Conservation (phyloP, 2,888 invertebrate species). For the Acanthoscelides obtectus region DNA sequence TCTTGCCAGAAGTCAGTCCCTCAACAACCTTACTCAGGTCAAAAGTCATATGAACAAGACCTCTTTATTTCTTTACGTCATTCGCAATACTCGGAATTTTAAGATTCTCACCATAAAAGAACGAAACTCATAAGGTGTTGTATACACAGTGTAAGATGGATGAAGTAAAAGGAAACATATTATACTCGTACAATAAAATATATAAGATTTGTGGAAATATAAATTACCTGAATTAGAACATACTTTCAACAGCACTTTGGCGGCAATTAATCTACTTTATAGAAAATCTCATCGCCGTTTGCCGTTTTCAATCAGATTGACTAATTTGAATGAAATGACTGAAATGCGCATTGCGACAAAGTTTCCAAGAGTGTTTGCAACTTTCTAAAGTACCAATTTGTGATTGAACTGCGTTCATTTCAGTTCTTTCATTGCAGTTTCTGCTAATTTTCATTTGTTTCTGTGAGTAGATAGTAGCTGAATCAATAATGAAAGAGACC, state of each 20-base stretch:
- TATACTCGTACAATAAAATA: too few relatives aligned
- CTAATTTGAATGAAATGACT: conserved; percentile 21
- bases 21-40: too few relatives aligned
- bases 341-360: conserved; percentile 21
- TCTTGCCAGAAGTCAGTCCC: too few relatives aligned
- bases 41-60: too few relatives aligned
- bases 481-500: neutral
- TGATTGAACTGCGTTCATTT: conserved; percentile 4
- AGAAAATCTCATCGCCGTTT: conserved; percentile 19
- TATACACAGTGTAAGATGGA: too few relatives aligned
- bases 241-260: neutral
- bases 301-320: conserved; percentile 16
- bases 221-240: neutral
- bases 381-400: conserved; percentile 2
- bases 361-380: conserved; percentile 9
- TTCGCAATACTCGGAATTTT: too few relatives aligned
- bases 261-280: conserved; percentile 23
- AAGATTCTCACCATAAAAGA: too few relatives aligned
- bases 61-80: too few relatives aligned
- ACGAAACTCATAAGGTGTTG: too few relatives aligned
- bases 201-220: neutral
- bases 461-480: neutral
- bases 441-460: neutral
- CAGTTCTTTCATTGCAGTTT: neutral
- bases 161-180: too few relatives aligned